phyloP scores from a whole-genome alignment of 1,140 invertebrate genomes.

The Papilio glaucus region DNA sequence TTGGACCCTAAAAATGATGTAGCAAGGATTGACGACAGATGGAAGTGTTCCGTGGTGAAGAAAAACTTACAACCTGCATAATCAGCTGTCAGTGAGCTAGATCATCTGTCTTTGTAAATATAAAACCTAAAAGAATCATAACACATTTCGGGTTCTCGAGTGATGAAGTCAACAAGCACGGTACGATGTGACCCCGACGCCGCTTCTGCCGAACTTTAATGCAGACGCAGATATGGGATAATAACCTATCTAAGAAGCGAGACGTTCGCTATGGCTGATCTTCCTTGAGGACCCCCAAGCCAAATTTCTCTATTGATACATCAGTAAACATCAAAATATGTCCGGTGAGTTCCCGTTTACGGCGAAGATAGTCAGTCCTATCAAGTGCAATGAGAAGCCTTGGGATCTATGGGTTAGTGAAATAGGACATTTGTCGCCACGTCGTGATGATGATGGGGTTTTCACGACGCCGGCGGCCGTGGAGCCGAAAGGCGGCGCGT shows the following conservation, averaged over 20 bases:
- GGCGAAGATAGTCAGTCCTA: constrained; percentile 72
- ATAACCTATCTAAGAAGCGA: constrained; percentile 79
- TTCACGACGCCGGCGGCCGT: constrained; percentile 60
- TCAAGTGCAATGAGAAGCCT: constrained; percentile 81
- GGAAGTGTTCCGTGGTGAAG: constrained; percentile 77
- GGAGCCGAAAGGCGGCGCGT: constrained; percentile 57
- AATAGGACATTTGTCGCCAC: constrained; percentile 75
- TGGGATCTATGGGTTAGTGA: constrained; percentile 82
- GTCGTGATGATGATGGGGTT: constrained; percentile 66
- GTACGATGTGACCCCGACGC: constrained; percentile 66
- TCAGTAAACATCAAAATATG: constrained; percentile 66
- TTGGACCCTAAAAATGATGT: constrained; percentile 53
- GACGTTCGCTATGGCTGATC: constrained; percentile 68
- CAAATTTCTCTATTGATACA: constrained; percentile 55
- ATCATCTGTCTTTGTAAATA: constrained; percentile 84
- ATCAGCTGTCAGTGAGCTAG: constrained; percentile 84
- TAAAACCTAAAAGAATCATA: constrained; percentile 81
- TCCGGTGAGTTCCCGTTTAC: constrained; percentile 73
- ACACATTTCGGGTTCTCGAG: constrained; percentile 65
- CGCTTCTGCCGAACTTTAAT: constrained; percentile 53
- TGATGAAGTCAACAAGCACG: constrained; percentile 63
- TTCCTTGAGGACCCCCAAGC: constrained; percentile 61
- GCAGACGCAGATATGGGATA: constrained; percentile 77
- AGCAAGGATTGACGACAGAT: constrained; percentile 71
- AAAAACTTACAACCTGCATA: constrained; percentile 84